Evolutionary conservation across 2,888 invertebrate genomes (phyloP).

Genomic region (Caenorhabditis parvicauda): DNA sequence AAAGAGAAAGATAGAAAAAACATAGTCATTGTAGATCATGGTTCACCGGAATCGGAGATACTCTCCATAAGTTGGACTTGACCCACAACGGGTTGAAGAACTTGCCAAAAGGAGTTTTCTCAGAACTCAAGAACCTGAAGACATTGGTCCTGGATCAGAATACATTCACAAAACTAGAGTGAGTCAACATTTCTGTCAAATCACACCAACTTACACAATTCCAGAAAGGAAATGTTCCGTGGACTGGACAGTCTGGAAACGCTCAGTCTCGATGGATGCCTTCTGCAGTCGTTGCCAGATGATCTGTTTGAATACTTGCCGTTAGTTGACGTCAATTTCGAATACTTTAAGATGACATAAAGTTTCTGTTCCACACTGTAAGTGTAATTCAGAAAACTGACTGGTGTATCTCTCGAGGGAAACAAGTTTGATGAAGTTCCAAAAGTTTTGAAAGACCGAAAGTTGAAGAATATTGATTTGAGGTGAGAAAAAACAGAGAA

Average conservation of each 20-base stretch:
- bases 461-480: constrained; percentile 39
- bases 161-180: constrained; percentile 2
- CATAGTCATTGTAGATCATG: constrained; percentile 2
- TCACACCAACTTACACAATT: not conserved
- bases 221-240: constrained; percentile 29
- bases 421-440: constrained; percentile 43
- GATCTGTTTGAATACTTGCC: constrained; percentile 45
- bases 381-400: constrained; percentile 41
- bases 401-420: constrained; percentile 34
- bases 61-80: constrained; percentile 28
- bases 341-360: not conserved
- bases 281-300: constrained; percentile 23
- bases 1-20: not conserved
- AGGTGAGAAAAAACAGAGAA: constrained; percentile 9
- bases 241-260: constrained; percentile 42
- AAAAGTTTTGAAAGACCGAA: constrained; percentile 18
- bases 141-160: constrained; percentile 43
- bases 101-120: constrained; percentile 12
- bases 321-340: constrained; percentile 15
- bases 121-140: constrained; percentile 21
- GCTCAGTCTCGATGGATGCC: constrained; percentile 47
- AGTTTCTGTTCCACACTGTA: not conserved
- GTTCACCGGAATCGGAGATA: constrained; percentile 14
- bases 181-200: not conserved
- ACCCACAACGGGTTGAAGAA: constrained; percentile 19